These are phyloP conservation scores for Enteromius anoplus DNA, from an alignment of 2,797 vertebrate genomes.

Conservation along the genomic window DNA sequence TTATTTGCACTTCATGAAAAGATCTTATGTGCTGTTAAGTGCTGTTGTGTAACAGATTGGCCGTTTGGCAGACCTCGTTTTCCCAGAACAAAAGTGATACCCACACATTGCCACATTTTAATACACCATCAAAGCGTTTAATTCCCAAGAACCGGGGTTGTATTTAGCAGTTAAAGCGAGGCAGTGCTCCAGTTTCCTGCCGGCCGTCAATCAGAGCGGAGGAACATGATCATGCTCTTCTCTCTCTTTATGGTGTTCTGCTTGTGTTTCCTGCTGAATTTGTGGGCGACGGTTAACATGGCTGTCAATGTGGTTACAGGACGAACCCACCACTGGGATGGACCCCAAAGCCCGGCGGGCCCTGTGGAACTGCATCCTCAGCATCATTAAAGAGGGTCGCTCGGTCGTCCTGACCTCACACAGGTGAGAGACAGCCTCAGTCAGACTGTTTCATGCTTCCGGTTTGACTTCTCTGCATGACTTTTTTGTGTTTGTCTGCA, in stretches of 20 bases:
- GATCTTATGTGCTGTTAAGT: background rate
- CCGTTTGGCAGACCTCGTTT: background rate
- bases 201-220: background rate
- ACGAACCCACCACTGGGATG: constrained; percentile 99
- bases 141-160: background rate
- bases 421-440: constrained; percentile 74
- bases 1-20: constrained; percentile 25
- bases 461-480: background rate
- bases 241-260: constrained; percentile 27
- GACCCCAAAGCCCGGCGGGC: constrained; percentile 95
- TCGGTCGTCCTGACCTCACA: constrained; percentile 98
- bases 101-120: constrained; percentile 3
- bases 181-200: background rate
- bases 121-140: background rate
- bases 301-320: constrained; percentile 73
- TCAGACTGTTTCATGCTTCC: background rate
- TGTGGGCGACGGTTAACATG: constrained; percentile 55
- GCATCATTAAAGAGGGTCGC: constrained; percentile 94
- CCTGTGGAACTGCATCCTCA: constrained; percentile 95
- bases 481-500: constrained; percentile 61
- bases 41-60: constrained; percentile 20
- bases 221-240: constrained; percentile 22
- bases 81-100: constrained; percentile 1
- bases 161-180: background rate
- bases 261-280: constrained; percentile 28